Percentiles rank a stretch among this genome's conserved stretches.
phyloP scores from a whole-genome alignment of 1,140 invertebrate species.

The Pogonomyrmex barbatus region DNA sequence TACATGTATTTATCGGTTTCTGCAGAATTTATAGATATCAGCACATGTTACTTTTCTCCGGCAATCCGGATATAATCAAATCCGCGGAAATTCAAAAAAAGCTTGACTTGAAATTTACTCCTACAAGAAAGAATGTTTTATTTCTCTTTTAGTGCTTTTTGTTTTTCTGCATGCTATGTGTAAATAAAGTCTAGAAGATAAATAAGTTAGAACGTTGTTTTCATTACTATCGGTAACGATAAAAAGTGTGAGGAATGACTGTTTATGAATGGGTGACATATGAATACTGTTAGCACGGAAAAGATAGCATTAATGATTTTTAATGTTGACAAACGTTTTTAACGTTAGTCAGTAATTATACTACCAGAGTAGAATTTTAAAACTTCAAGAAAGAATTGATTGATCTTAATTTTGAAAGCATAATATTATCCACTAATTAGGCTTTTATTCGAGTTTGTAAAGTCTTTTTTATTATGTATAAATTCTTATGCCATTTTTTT shows the following conservation, averaged over 20 bases:
- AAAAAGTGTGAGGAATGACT: neutral
- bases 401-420: too few relatives aligned
- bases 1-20: neutral
- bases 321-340: too few relatives aligned
- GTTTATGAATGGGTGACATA: neutral
- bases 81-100: neutral
- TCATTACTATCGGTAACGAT: neutral
- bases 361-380: neutral
- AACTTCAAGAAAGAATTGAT: neutral
- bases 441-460: neutral
- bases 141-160: too few relatives aligned
- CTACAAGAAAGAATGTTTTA: too few relatives aligned
- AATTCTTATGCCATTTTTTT: neutral
- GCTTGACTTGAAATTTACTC: neutral
- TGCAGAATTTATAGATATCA: neutral
- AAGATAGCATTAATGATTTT: neutral
- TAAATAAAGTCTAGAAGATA: neutral
- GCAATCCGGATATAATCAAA: neutral
- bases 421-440: too few relatives aligned
- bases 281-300: neutral
- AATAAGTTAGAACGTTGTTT: neutral
- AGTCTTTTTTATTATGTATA: neutral
- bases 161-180: too few relatives aligned
- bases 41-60: neutral
- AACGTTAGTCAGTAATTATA: neutral